Conservation (phyloP, 2,797 vertebrate species). For the Capromys pilorides region DNA sequence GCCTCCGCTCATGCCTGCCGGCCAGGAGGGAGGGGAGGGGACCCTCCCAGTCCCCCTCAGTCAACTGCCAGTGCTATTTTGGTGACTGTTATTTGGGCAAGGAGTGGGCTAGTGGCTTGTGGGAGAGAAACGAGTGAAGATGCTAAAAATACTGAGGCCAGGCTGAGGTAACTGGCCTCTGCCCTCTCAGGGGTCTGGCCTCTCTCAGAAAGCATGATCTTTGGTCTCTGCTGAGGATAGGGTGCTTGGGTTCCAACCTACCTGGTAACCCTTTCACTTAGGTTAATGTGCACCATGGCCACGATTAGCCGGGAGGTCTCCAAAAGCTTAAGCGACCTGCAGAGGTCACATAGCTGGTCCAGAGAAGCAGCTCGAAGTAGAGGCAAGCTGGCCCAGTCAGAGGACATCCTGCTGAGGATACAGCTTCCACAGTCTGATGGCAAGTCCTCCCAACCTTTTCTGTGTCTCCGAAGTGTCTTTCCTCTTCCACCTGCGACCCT, state of each 20-base stretch:
- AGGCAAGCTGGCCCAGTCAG: background rate
- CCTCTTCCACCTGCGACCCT: background rate
- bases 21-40: slow-evolving; percentile 77
- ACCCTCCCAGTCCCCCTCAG: slow-evolving; percentile 75
- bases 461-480: rapidly evolving
- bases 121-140: slow-evolving; percentile 69
- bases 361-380: background rate
- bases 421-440: rapidly evolving
- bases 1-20: slow-evolving; percentile 68
- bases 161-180: slow-evolving; percentile 61
- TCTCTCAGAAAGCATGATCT: background rate
- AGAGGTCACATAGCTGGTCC: background rate
- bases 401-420: background rate
- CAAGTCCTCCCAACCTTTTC: background rate
- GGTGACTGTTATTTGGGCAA: slow-evolving; percentile 83
- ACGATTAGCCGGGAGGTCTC: background rate
- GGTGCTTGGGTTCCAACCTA: background rate
- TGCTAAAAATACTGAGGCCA: slow-evolving; percentile 76
- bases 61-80: slow-evolving; percentile 79
- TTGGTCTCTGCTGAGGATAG: background rate
- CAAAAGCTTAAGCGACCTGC: background rate
- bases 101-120: slow-evolving; percentile 78
- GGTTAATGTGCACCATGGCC: background rate
- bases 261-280: background rate
- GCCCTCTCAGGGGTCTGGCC: background rate